Evolutionary conservation across 1,140 invertebrate genomes (phyloP), one percentile per base, ranked within the genome.

Genomic region (Choristoneura fumiferana): DNA sequence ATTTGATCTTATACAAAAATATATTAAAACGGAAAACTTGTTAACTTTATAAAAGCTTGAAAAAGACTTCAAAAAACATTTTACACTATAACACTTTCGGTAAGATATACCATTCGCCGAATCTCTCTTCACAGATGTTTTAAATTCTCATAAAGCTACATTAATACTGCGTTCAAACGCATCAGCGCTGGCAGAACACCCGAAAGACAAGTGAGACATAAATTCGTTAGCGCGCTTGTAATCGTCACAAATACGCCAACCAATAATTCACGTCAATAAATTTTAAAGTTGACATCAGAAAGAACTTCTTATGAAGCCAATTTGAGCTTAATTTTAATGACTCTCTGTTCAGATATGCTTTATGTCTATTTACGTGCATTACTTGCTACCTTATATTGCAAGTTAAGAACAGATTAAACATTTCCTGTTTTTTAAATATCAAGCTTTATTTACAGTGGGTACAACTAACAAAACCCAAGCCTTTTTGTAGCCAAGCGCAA

Each of bases 221-320:
- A 87, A 88, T 88, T 85, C 75, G 82, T 88, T 85, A 78, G 76
- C 81, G 77, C 72, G 71, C 71, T 58, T 84, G 79, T 83, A 87
- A 83, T 87, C 85, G 76, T 86, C 84, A 73, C 58, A 63, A 84
- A 82, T 76, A 79, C 72, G 72, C 77, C 69, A 54, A 63, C 63
- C 77, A 71, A 84, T 84, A 84, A 81, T 69, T 86, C 75, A 88
- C 74, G 15, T 63, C 69, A 72, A 73, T 88, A 88, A 84, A 85
- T 88, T 85, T 84, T 80, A 85, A 88, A 88, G 85, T 88, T 88
- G 85, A 88, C 83, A 84, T 79, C 78, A 78, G 83, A 88, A 86
- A 86, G 85, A 88, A 81, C 76, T 73, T 84, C 81, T 84, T 84
- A 85, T 88, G 84, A 73, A 81, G 82, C 65, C 18, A 77, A 85